Conservation (phyloP, 2,113 vertebrate genomes). For the Vireo altiloquus region DNA sequence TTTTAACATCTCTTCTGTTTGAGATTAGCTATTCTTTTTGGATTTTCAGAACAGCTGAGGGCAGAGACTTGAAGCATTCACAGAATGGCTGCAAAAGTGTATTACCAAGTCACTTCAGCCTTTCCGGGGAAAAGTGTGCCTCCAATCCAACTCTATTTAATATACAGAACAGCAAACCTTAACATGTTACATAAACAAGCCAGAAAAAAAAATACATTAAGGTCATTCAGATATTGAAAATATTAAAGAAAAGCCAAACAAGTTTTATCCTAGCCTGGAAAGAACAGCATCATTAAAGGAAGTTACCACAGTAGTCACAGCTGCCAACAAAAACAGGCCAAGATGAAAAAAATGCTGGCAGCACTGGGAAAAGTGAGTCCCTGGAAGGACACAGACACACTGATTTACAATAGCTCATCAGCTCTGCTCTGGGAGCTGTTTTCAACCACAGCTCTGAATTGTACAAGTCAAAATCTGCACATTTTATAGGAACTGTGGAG, state of each 20-base stretch:
- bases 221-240: background rate
- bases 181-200: background rate
- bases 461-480: background rate
- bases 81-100: background rate
- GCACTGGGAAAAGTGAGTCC: background rate
- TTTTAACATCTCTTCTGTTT: background rate
- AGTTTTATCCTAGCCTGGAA: conserved; percentile 18
- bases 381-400: background rate
- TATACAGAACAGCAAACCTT: background rate
- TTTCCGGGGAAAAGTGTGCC: background rate
- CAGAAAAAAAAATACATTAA: background rate
- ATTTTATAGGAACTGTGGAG: background rate
- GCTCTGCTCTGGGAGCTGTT: background rate
- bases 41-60: background rate
- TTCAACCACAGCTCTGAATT: background rate
- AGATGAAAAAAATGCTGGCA: background rate
- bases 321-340: conserved; percentile 13
- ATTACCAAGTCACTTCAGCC: background rate
- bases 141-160: background rate
- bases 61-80: background rate
- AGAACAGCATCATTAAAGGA: conserved; percentile 20
- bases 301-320: conserved; percentile 2
- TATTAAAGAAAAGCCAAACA: conserved; percentile 3
- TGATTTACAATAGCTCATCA: background rate
- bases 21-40: background rate